Conservation (phyloP, 2,113 vertebrate genomes). For the Varanus salvator region DNA sequence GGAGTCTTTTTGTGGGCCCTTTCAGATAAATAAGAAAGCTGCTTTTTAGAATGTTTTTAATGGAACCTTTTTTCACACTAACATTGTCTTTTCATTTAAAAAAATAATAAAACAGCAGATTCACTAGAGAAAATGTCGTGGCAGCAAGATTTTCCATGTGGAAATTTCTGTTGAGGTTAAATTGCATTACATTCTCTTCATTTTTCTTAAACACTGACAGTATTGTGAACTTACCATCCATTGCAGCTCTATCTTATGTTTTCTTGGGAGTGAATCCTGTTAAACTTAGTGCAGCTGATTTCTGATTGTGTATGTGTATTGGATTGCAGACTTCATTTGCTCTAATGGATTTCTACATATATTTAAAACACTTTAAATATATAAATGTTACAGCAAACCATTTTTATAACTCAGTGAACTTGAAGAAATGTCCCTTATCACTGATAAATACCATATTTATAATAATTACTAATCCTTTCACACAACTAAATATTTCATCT, state of each 20-base stretch:
- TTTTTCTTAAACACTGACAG: constrained; percentile 34
- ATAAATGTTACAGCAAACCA: too few relatives aligned
- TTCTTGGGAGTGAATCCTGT: background rate
- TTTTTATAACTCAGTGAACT: too few relatives aligned
- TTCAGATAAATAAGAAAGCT: constrained; percentile 71
- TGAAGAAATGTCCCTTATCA: too few relatives aligned
- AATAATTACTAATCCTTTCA: too few relatives aligned
- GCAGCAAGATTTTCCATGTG: constrained; percentile 2
- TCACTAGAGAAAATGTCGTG: constrained; percentile 30
- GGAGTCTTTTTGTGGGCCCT: constrained; percentile 68
- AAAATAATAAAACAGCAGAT: constrained; percentile 19
- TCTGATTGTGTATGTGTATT: background rate
- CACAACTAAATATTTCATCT: too few relatives aligned
- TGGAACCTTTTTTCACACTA: constrained; percentile 42
- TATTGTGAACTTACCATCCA: constrained; percentile 41
- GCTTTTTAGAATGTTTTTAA: constrained; percentile 43
- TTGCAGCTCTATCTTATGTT: background rate
- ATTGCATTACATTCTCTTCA: constrained; percentile 29
- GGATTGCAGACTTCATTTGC: constrained; percentile 2
- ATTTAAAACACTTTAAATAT: too few relatives aligned
- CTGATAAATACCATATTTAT: too few relatives aligned
- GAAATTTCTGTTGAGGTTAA: constrained; percentile 20
- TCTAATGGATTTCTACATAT: constrained; percentile 53
- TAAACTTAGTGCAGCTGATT: background rate
- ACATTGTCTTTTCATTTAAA: constrained; percentile 38